A percentile compares a stretch with the other conserved stretches of the same genome.
These are phyloP conservation scores for Aselliscus stoliczkanus DNA, from an alignment of 2,797 vertebrate genomes.

Conservation along the genomic window DNA sequence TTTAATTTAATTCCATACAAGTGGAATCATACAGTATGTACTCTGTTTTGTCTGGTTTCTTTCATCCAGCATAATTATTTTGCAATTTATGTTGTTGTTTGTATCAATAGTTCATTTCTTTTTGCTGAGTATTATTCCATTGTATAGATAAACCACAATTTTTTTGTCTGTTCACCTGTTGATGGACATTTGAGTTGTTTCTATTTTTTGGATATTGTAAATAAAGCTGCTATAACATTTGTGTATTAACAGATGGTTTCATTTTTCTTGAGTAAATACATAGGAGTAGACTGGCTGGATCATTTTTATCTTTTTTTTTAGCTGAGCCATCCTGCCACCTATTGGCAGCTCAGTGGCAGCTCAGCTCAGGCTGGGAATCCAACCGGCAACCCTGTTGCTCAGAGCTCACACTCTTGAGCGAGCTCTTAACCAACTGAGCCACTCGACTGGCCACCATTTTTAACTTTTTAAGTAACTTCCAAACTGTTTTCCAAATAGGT, in stretches of 20 bases:
- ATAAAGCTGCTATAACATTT: background rate
- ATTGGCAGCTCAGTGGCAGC: too few species aligned
- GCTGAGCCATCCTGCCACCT: too few species aligned
- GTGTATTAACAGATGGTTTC: background rate
- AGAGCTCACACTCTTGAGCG: too few species aligned
- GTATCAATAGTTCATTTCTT: background rate
- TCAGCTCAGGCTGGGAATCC: too few species aligned
- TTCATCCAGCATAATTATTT: background rate
- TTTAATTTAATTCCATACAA: background rate
- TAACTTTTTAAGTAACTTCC: background rate
- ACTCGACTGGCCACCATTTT: too few species aligned
- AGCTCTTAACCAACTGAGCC: too few species aligned
- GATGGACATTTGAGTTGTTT: background rate
- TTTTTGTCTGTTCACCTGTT: background rate
- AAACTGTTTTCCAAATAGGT: background rate
- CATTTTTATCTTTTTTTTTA: background rate
- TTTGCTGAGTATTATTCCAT: background rate
- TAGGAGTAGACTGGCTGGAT: background rate
- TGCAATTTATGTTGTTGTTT: background rate
- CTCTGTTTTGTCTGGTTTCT: background rate
- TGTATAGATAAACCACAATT: background rate
- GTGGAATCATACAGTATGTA: background rate
- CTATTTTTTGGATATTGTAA: background rate
- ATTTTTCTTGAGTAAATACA: background rate
- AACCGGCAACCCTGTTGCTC: too few species aligned